Evolutionary conservation across 2,797 vertebrate genomes (phyloP), one percentile per base, ranked within the genome.

Genomic region (Anguilla megastoma): DNA sequence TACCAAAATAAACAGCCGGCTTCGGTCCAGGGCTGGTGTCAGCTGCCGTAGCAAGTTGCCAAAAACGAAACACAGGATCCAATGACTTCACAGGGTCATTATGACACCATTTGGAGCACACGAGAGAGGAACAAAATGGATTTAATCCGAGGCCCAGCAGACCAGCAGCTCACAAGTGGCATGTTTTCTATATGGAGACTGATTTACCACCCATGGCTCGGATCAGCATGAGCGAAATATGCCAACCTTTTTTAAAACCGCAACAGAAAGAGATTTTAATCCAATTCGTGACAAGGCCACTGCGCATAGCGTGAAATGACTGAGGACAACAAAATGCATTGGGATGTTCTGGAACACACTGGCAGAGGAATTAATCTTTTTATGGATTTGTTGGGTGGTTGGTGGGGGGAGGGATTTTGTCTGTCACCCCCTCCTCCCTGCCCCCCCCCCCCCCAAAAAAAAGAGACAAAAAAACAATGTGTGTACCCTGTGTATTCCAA

Each of bases 141-240:
- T 90, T 90, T 94, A 94, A 96, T 94, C 94, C 85, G 84, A 41
- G 56, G 88, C 91, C 94, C 92, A 90, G 88, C 93, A 92, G 86
- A 87, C 88, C 89, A 48, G 24, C 48, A 0, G 88, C 90, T 92
- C 87, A 52, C 88, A 89, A 92, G 89, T 10, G 88, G 89, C 24
- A 74, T 84, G 52, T 91, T 91, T 84, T 93, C 88, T 69, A 90
- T 58, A 82, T 85, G 18, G 90, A 82, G 88, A 90, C 86, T 92
- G 92, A 92, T 93, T 93, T 95, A 94, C 95, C 96, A 95, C 96
- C 95, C 95, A 93, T 94, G 91, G 91, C 89, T 94, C 93, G 89
- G 84, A 91, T 90, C 91, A 91, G 91, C 79, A 89, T 87, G 86
- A 90, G 60, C 88, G 82, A 91, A 92, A 94, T 92, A 71, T 86